Evolutionary conservation across 2,797 vertebrate genomes (phyloP), one percentile per base, ranked within the genome.

Genomic region (Thalassophryne amazonica): DNA sequence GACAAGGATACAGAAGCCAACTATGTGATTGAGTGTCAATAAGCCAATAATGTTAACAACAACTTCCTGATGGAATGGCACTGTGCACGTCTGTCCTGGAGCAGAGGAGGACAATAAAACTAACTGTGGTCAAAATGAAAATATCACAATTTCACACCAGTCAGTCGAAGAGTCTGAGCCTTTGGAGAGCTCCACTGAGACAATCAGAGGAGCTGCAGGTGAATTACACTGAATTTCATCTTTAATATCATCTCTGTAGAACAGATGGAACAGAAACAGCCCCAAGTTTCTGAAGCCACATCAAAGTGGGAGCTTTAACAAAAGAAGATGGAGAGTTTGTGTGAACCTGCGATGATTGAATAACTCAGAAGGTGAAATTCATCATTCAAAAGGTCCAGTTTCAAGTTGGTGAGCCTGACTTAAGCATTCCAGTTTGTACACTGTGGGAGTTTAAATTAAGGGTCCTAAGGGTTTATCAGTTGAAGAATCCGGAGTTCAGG

Each of bases 401-500:
- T n/a, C n/a, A n/a, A n/a, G n/a, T n/a, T n/a, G n/a, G n/a, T n/a
- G n/a, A n/a, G n/a, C n/a, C n/a, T n/a, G n/a, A n/a, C 11, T 20
- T 12, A 9, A 14, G 12, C n/a, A 4, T 2, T 28, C 18, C 17
- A 24, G 17, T 14, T 29, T 21, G 2, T 7, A n/a, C 36, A n/a
- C 25, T 8, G 60, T 37, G 41, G 39, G 48, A 60, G 43, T 72
- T 71, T 59, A 61, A 74, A 71, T n/a, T n/a, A n/a, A n/a, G n/a
- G n/a, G n/a, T n/a, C n/a, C n/a, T n/a, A n/a, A 3, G 5, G 23
- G 11, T 7, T 23, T n/a, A n/a, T n/a, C n/a, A n/a, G n/a, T n/a
- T n/a, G n/a, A n/a, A n/a, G n/a, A n/a, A n/a, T n/a, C n/a, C n/a
- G n/a, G n/a, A n/a, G n/a, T n/a, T n/a, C n/a, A n/a, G n/a, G n/a